Conservation (phyloP, 1,140 invertebrate species). For the Adelges cooleyi region DNA sequence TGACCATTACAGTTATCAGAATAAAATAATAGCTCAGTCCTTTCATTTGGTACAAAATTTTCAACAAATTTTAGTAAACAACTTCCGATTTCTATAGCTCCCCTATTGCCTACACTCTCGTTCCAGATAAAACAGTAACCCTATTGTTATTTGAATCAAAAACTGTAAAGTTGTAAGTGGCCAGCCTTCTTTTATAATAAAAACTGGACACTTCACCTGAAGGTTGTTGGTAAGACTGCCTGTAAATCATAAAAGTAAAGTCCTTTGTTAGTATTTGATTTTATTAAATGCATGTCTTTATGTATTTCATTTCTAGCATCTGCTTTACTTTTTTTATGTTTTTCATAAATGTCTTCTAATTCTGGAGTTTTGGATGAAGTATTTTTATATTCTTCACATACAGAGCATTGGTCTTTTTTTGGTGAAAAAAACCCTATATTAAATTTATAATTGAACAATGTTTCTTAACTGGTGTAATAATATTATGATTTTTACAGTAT, state of each 20-base stretch:
- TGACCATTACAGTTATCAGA: background rate
- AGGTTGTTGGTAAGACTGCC: background rate
- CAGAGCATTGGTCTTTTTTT: background rate
- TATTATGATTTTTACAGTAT: background rate
- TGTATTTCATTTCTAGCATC: background rate
- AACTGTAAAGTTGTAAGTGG: background rate
- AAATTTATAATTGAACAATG: conserved; percentile 2
- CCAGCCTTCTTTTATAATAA: background rate
- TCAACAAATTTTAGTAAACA: conserved; percentile 1
- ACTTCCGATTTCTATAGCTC: background rate
- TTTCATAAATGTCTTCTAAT: background rate
- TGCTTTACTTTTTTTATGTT: too few relatives aligned
- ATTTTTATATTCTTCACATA: background rate
- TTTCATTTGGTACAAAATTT: background rate
- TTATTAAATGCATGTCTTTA: background rate
- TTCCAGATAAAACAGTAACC: background rate
- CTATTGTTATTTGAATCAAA: background rate
- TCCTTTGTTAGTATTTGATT: background rate
- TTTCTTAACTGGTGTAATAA: background rate
- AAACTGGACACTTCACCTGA: background rate
- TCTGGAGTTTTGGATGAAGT: background rate
- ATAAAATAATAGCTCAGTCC: background rate
- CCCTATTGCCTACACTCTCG: background rate
- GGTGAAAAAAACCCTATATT: background rate
- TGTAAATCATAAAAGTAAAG: background rate